A percentile compares a stretch with the other conserved stretches of the same genome.
phyloP scores from a whole-genome alignment of 2,888 invertebrate species.

The Leistus spinibarbis region DNA sequence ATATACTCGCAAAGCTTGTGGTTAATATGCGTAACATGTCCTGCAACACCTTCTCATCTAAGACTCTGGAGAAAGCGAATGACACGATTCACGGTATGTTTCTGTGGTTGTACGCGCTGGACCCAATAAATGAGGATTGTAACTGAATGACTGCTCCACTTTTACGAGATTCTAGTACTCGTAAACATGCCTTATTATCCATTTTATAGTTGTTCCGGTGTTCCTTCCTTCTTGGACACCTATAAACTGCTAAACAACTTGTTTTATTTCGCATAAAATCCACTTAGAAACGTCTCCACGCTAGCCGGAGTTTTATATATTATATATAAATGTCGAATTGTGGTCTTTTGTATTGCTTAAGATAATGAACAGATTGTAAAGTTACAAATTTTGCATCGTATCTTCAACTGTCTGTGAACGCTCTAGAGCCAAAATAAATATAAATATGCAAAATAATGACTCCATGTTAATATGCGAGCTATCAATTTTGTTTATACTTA shows the following conservation, averaged over 20 bases:
- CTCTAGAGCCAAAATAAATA: too few relatives aligned
- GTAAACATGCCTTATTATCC: slow-evolving; percentile 36
- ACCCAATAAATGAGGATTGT: slow-evolving; percentile 7
- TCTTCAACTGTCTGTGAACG: too few relatives aligned
- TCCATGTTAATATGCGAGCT: too few relatives aligned
- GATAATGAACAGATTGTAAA: too few relatives aligned
- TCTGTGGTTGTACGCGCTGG: neutral
- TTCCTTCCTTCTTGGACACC: slow-evolving; percentile 22
- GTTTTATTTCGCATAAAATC: slow-evolving; percentile 36
- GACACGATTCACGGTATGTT: neutral
- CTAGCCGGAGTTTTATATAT: neutral
- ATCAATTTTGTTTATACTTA: too few relatives aligned
- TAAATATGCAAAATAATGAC: too few relatives aligned
- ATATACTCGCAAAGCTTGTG: too few relatives aligned
- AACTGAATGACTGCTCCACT: slow-evolving; percentile 7
- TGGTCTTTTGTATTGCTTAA: too few relatives aligned
- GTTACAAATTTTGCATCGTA: too few relatives aligned
- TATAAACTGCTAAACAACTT: slow-evolving; percentile 37
- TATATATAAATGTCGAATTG: neutral
- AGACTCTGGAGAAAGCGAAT: neutral
- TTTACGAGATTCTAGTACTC: slow-evolving; percentile 11
- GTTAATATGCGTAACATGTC: neutral
- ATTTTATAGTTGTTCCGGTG: slow-evolving; percentile 9
- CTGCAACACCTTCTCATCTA: neutral
- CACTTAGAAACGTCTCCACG: slow-evolving; percentile 17